Evolutionary conservation across 2,888 invertebrate species (phyloP).

Genomic region (Rhagonycha lutea): DNA sequence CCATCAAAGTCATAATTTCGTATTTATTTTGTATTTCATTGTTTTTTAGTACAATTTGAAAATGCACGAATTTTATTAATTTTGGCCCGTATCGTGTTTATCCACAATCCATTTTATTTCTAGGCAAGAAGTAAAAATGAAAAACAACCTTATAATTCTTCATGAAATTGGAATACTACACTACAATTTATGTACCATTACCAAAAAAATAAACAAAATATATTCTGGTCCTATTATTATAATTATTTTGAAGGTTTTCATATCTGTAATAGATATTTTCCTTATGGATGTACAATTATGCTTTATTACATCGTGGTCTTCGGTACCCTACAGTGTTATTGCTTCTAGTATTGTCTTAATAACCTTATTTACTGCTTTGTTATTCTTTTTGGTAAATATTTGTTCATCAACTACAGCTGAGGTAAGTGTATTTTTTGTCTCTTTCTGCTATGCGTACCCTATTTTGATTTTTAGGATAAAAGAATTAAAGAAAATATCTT

Average conservation of each 20-base stretch:
- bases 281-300: background rate
- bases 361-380: background rate
- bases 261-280: background rate
- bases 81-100: too few species aligned
- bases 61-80: too few species aligned
- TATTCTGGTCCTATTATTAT: slow-evolving; percentile 6
- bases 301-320: background rate
- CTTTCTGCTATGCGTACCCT: too few species aligned
- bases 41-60: too few species aligned
- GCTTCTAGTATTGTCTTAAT: background rate
- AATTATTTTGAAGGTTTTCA: background rate
- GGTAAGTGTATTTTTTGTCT: background rate
- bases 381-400: background rate
- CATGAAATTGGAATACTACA: slow-evolving; percentile 4
- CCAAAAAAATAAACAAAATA: background rate
- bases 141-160: background rate
- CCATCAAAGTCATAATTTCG: too few species aligned
- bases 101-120: background rate
- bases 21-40: too few species aligned
- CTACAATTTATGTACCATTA: background rate
- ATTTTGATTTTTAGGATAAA: slow-evolving; percentile 3
- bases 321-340: background rate
- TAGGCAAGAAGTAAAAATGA: background rate
- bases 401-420: slow-evolving; percentile 13
- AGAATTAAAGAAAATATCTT: slow-evolving; percentile 1